A percentile compares a stretch with the other conserved stretches of the same genome.
Conservation (phyloP, 2,797 vertebrate species). For the Gallinago stenura region DNA sequence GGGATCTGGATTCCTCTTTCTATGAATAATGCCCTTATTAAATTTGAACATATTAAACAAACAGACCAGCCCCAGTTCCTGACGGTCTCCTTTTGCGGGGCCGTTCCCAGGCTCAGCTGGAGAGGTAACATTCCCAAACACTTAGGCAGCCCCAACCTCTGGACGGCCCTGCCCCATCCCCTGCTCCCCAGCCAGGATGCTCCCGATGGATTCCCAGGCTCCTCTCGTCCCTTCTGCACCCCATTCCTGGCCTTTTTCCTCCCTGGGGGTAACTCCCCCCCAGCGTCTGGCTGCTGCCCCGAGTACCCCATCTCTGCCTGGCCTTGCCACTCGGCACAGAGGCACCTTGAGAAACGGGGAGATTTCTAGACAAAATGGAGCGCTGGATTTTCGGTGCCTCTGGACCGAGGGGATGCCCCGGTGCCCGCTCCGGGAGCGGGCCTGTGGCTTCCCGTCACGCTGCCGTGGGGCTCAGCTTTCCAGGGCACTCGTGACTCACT, state of each 20-base stretch:
- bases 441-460: neutral
- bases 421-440: accelerated
- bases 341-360: neutral
- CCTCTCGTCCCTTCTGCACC: neutral
- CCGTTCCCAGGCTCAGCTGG: slow-evolving; percentile 58
- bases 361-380: slow-evolving; percentile 44
- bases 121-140: slow-evolving; percentile 62
- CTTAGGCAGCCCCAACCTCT: slow-evolving; percentile 21
- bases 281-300: neutral
- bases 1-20: slow-evolving; percentile 66
- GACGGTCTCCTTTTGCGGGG: neutral
- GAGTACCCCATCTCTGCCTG: neutral
- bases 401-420: neutral
- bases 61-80: slow-evolving; percentile 35
- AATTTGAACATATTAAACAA: slow-evolving; percentile 59
- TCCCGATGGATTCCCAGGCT: neutral
- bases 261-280: accelerated
- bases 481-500: slow-evolving; percentile 44
- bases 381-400: neutral
- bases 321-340: neutral
- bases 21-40: slow-evolving; percentile 74
- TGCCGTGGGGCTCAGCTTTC: neutral
- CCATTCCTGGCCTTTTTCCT: accelerated
- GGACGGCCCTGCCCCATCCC: slow-evolving; percentile 9
- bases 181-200: neutral